Percentiles rank a stretch among this genome's conserved stretches.
Evolutionary conservation across 2,113 vertebrate species (phyloP).

Genomic region (Macrotus californicus): DNA sequence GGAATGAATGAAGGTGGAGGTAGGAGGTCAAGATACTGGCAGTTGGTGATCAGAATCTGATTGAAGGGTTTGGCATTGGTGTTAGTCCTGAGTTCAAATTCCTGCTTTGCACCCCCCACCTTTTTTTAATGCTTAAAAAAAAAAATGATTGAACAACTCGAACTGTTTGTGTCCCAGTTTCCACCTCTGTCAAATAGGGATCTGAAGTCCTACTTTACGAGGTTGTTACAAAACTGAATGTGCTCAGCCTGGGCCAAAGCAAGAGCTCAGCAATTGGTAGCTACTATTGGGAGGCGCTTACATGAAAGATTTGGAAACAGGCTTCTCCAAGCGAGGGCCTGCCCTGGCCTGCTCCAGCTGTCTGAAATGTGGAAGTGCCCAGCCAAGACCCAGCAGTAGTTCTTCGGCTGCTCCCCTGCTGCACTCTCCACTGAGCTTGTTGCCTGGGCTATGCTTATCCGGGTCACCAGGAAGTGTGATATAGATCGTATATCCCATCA

Average conservation of each 20-base stretch:
- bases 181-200: not conserved
- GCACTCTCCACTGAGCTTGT: not conserved
- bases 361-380: not conserved
- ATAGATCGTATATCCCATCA: not conserved
- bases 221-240: not conserved
- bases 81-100: not conserved
- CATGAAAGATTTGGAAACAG: not conserved
- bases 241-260: not conserved
- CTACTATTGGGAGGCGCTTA: not conserved
- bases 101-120: not conserved
- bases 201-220: not conserved
- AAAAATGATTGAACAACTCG: not conserved
- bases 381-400: not conserved
- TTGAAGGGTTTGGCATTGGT: not conserved
- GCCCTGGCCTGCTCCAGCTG: not conserved
- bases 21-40: not conserved
- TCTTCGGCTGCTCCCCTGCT: not conserved
- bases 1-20: not conserved
- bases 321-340: not conserved
- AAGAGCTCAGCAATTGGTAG: not conserved
- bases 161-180: not conserved
- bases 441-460: not conserved
- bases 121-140: not conserved
- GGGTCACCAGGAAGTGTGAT: not conserved
- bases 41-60: not conserved